These are phyloP conservation scores for Glaucopsyche alexis DNA, from an alignment of 2,888 invertebrate species.

Conservation along the genomic window DNA sequence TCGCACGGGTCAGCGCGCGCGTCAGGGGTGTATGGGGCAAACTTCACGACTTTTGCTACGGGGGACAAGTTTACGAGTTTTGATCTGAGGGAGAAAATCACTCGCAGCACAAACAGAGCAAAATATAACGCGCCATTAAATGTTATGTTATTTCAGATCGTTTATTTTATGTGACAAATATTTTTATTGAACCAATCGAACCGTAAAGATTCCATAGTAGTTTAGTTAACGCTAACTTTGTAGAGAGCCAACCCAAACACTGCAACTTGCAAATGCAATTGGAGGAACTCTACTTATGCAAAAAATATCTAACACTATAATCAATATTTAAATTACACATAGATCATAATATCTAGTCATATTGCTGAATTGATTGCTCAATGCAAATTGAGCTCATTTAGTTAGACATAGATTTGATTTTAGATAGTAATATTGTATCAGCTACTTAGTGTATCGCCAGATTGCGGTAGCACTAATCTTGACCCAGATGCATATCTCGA, in stretches of 20 bases:
- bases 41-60: constrained; percentile 18
- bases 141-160: neutral
- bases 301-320: neutral
- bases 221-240: neutral
- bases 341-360: neutral
- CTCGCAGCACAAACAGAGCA: constrained; percentile 11
- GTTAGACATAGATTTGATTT: neutral
- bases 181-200: neutral
- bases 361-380: neutral
- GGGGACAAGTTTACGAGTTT: constrained; percentile 20
- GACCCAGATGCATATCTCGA: constrained; percentile 23
- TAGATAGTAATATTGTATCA: neutral
- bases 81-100: constrained; percentile 18
- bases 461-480: constrained; percentile 17
- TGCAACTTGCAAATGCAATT: too few species aligned
- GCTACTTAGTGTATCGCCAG: neutral
- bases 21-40: constrained; percentile 10
- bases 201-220: neutral
- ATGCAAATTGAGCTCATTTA: constrained; percentile 1
- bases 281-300: neutral
- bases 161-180: constrained; percentile 14
- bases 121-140: constrained; percentile 15
- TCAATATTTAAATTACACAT: neutral
- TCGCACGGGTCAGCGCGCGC: constrained; percentile 44
- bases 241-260: too few species aligned